Evolutionary conservation across 2,797 vertebrate genomes (phyloP).

Genomic region (Mormyrus proboscirostris): DNA sequence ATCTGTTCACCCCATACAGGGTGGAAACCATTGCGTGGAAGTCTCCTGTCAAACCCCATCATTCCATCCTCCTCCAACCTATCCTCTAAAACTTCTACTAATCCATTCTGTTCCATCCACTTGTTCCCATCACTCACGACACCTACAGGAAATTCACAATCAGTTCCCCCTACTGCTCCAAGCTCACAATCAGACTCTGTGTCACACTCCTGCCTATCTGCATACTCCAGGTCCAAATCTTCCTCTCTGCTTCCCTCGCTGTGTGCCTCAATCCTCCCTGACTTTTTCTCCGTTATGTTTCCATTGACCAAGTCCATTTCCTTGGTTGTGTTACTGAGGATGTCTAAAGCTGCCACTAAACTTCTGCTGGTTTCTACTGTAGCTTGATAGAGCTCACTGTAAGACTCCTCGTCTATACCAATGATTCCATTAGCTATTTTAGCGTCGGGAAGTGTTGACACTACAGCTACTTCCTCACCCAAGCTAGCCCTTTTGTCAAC

Average conservation of each 20-base stretch:
- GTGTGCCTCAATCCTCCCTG: constrained; percentile 59
- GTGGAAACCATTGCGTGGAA: constrained; percentile 68
- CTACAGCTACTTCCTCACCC: constrained; percentile 64
- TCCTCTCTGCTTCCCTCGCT: constrained; percentile 55
- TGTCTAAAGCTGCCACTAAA: constrained; percentile 86
- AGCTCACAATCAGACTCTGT: constrained; percentile 67
- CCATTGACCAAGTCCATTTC: constrained; percentile 73
- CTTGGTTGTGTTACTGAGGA: constrained; percentile 77
- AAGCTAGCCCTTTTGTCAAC: constrained; percentile 62
- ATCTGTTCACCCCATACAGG: constrained; percentile 46
- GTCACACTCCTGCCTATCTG: constrained; percentile 63
- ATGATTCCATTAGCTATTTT: constrained; percentile 59
- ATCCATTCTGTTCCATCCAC: constrained; percentile 69
- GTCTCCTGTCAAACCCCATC: constrained; percentile 21
- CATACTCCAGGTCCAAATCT: constrained; percentile 54
- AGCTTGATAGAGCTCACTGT: constrained; percentile 76
- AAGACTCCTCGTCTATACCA: constrained; percentile 79
- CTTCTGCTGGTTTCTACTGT: constrained; percentile 85
- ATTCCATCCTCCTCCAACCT: constrained; percentile 49
- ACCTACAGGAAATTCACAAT: constrained; percentile 47
- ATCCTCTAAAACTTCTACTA: constrained; percentile 65
- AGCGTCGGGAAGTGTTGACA: constrained; percentile 48
- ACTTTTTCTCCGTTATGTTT: constrained; percentile 58
- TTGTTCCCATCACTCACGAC: constrained; percentile 41
- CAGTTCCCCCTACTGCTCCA: constrained; percentile 81